Evolutionary conservation across 2,888 invertebrate species (phyloP), one percentile per base, ranked within the genome.

Genomic region (Fragum whitleyi): DNA sequence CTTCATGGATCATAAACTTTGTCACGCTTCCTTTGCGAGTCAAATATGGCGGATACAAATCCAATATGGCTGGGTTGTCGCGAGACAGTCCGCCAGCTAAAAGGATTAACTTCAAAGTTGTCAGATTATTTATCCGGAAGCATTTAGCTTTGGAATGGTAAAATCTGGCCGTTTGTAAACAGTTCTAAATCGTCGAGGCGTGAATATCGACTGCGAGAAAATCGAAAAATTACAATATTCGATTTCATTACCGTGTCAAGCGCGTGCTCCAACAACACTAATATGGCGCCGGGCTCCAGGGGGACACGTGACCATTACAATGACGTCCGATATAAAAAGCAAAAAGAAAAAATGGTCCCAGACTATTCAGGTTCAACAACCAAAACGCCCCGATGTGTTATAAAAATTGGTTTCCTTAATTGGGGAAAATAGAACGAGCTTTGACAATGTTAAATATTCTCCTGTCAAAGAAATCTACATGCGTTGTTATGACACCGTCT

Each of bases 371-470:
- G 28, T 61, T 61, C n/a, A 65, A 55, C 39, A 68, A 47, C 51
- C 47, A 75, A 71, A 72, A 29, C 59, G 72, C 70, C 39, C 61
- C 59, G 55, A 77, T 81, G 71, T 81, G 70, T 59, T 74, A 71
- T 74, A 65, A 65, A 65, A 65, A 65, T 65, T 65, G 65, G 42
- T 57, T 67, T 29, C 55, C 51, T 67, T 81, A 84, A 84, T 84
- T 81, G 81, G 70, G 68, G 84, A 84, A 84, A 81, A 84, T 81
- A 79, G 84, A 81, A 70, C 80, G 84, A 71, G 65, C 81, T 81
- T 47, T 73, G 29, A 84, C 84, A 84, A 84, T 76, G 79, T 75
- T 74, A 79, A 77, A 79, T 81, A 84, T 78, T 81, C 61, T 39
- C 21, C 62, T 67, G 74, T 32, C 47, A 74, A 72, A 53, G 73